Evolutionary conservation across 2,888 invertebrate genomes (phyloP), one percentile per base, ranked within the genome.

Genomic region (Xestobium rufovillosum): DNA sequence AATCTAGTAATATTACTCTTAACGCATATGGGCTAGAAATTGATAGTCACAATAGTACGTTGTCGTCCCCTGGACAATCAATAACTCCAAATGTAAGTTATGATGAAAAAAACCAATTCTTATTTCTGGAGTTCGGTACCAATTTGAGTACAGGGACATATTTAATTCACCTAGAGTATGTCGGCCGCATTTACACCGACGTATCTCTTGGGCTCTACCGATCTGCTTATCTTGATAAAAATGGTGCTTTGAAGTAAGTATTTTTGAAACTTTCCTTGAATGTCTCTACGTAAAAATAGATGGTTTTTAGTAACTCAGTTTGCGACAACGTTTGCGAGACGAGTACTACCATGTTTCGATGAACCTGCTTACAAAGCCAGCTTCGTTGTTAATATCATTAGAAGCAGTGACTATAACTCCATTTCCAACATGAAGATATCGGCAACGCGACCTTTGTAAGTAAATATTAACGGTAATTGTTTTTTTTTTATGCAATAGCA

Each of bases 311-410:
- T n/a, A 19, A 79, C 80, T 0, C 80, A 80, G 41, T 73, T 81
- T 32, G 77, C 80, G 53, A 72, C 78, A 0, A 75, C 76, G 1
- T 70, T 71, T 36, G 78, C 80, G 0, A 72, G 80, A 1, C 68
- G 71, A 23, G 82, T 76, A 0, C 83, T 83, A 57, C 83, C 83
- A 0, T 83, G 83, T 52, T 83, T 76, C 51, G 83, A 83, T 48
- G 79, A 80, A 51, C 83, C 84, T 0, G 67, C 66, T 0, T 56
- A 73, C 15, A 84, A 83, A 51, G 77, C 83, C 0, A 61, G 63
- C 12, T 83, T 82, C 53, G n/a, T n/a, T 6, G 6, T 19, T 6
- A 19, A n/a, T 19, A 19, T 19, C 6, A 19, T 19, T 19, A 19
- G 23, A 19, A n/a, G 23, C 6, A n/a, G n/a, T 8, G 23, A 19